Conservation (phyloP, 1,140 invertebrate species). For the Colletes latitarsis region DNA sequence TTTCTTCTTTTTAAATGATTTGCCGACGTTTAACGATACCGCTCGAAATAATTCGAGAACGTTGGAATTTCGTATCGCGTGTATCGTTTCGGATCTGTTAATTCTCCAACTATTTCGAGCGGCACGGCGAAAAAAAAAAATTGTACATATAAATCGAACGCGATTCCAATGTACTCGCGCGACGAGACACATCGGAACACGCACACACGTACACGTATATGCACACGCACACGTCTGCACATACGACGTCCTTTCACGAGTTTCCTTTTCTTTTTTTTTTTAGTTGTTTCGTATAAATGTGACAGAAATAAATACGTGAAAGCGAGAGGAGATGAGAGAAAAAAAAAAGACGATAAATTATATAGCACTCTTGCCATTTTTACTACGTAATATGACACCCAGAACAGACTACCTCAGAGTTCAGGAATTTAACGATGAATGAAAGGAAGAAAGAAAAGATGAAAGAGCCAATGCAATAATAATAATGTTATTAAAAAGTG, state of each 20-base stretch:
- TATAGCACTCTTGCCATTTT: slow-evolving; percentile 78
- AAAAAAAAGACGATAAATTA: slow-evolving; percentile 66
- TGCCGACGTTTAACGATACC: not conserved
- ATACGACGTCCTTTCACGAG: slow-evolving; percentile 19
- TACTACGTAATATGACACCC: slow-evolving; percentile 75
- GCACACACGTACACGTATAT: not conserved
- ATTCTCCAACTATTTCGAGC: not conserved
- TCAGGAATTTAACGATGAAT: slow-evolving; percentile 79
- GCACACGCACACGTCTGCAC: slow-evolving; percentile 15
- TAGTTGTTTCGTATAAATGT: slow-evolving; percentile 59
- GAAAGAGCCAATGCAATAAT: slow-evolving; percentile 80
- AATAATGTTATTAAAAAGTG: slow-evolving; percentile 71
- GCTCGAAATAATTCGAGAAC: not conserved
- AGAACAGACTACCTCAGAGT: slow-evolving; percentile 80
- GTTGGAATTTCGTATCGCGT: too few relatives aligned
- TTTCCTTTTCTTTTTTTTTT: slow-evolving; percentile 51
- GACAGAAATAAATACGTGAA: slow-evolving; percentile 36
- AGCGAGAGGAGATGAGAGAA: slow-evolving; percentile 28
- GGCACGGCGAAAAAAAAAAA: slow-evolving; percentile 2
- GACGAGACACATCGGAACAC: not conserved
- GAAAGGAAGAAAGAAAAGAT: slow-evolving; percentile 74
- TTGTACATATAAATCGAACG: slow-evolving; percentile 61
- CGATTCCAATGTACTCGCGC: not conserved
- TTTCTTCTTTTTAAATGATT: too few relatives aligned
- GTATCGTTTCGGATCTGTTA: too few relatives aligned